These are phyloP conservation scores for Lissonota sp. DNA, from an alignment of 2,888 invertebrate species.

Conservation along the genomic window DNA sequence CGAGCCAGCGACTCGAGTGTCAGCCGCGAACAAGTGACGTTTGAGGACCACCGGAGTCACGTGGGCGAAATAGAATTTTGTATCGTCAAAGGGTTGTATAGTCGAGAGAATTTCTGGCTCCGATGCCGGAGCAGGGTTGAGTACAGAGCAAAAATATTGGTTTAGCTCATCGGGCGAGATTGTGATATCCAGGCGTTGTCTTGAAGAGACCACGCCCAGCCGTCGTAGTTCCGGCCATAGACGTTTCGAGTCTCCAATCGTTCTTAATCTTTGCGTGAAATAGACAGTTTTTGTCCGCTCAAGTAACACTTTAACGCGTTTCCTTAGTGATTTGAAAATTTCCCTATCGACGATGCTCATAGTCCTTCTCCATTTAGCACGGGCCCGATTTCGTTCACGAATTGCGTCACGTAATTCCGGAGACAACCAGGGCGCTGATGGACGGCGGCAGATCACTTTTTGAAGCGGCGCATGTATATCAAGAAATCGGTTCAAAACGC, in stretches of 20 bases:
- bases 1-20: neutral
- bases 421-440: neutral
- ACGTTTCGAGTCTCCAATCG: no score
- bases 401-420: neutral
- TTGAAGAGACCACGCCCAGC: neutral
- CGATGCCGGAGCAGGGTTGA: no score
- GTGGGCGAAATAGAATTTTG: neutral
- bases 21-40: neutral
- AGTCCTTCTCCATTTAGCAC: neutral
- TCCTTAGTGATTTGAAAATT: neutral
- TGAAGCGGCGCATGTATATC: neutral
- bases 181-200: neutral
- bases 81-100: neutral
- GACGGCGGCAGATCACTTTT: neutral
- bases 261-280: no score
- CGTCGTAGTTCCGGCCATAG: neutral
- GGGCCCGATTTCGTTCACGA: neutral
- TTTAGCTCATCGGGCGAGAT: neutral
- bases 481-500: neutral
- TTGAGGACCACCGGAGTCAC: neutral
- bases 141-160: neutral
- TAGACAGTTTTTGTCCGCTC: neutral
- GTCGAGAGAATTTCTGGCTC: no score
- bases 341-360: neutral
- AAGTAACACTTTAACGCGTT: neutral